A percentile compares a stretch with the other conserved stretches of the same genome.
These are phyloP conservation scores for Brevipalpus yothersi DNA, from an alignment of 1,140 invertebrate genomes.

Conservation along the genomic window DNA sequence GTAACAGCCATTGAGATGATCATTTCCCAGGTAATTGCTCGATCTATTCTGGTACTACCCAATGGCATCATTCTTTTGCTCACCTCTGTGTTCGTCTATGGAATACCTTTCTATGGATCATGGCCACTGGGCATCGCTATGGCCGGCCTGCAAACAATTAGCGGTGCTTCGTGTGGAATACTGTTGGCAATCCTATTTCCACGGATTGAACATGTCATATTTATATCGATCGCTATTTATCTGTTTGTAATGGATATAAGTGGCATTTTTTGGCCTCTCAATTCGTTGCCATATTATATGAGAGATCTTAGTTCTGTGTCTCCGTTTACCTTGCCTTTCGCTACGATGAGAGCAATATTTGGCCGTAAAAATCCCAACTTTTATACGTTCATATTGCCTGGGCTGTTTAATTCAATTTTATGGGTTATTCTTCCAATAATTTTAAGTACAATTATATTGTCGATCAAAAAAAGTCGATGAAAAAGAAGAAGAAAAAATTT, in stretches of 20 bases:
- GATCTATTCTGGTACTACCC: not conserved
- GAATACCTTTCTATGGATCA: not conserved
- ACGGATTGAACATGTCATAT: not conserved
- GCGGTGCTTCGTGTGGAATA: not conserved
- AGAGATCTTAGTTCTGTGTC: conserved; percentile 53
- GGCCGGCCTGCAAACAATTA: not conserved
- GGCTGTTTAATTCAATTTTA: not conserved
- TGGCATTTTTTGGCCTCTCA: conserved; percentile 76
- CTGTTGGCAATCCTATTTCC: not conserved
- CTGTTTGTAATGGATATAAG: conserved; percentile 17
- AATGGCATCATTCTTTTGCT: not conserved
- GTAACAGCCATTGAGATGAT: conserved; percentile 66
- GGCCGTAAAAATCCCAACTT: not conserved
- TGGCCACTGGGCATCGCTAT: not conserved
- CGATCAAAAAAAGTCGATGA: not conserved
- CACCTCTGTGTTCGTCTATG: not conserved
- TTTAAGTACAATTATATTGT: not conserved
- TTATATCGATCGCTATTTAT: not conserved
- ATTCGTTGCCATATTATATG: conserved; percentile 63
- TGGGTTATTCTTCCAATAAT: not conserved
- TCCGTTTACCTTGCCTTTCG: conserved; percentile 67
- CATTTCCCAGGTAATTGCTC: conserved; percentile 44
- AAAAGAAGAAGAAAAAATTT: too few species aligned
- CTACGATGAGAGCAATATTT: conserved; percentile 52
- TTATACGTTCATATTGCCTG: not conserved